Evolutionary conservation across 2,797 vertebrate genomes (phyloP).

Genomic region (Vultur gryphus): DNA sequence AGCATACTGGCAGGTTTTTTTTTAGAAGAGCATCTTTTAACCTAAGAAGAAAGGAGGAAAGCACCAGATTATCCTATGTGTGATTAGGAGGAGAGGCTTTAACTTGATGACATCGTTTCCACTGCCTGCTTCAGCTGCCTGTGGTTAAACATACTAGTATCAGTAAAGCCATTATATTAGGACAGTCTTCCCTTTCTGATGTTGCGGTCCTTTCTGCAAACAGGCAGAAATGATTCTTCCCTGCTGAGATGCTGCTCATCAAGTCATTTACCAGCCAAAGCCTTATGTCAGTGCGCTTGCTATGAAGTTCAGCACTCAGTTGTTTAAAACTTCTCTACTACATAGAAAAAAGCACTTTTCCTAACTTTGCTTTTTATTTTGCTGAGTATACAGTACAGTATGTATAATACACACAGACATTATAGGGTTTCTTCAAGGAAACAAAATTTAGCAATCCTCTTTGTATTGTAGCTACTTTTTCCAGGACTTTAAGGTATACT

Average conservation of each 20-base stretch:
- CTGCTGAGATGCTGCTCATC: background rate
- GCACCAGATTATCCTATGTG: background rate
- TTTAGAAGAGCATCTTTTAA: constrained; percentile 11
- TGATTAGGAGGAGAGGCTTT: constrained; percentile 4
- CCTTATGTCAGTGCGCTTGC: background rate
- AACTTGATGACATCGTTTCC: background rate
- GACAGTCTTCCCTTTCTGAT: background rate
- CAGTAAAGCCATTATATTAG: background rate
- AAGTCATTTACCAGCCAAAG: background rate
- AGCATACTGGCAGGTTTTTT: background rate
- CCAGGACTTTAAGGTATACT: background rate
- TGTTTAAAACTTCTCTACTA: background rate
- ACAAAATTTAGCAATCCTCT: background rate
- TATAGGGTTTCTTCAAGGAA: background rate
- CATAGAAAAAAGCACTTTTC: background rate
- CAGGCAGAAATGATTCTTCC: background rate
- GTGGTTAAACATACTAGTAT: background rate
- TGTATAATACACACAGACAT: background rate
- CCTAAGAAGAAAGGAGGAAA: background rate
- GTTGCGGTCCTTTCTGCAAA: background rate
- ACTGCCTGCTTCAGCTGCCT: background rate
- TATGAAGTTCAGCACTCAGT: background rate
- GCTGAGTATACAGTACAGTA: background rate
- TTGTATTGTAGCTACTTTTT: background rate
- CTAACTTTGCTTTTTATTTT: background rate